Conservation (phyloP, 1,140 invertebrate species). For the Musca vetustissima region DNA sequence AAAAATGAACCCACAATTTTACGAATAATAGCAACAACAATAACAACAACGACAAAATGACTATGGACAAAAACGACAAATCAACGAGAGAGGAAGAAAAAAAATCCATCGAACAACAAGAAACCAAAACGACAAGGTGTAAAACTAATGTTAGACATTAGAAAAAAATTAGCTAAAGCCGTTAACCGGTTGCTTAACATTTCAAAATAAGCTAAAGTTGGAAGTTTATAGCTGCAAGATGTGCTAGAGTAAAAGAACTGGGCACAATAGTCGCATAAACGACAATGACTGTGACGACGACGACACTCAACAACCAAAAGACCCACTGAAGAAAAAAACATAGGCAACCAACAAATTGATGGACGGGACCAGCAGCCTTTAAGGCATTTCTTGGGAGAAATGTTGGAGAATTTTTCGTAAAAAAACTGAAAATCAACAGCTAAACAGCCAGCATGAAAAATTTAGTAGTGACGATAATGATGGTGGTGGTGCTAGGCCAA, state of each 20-base stretch:
- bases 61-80: too few relatives aligned
- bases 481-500: too few relatives aligned
- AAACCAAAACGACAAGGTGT: conserved; percentile 14
- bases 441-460: too few relatives aligned
- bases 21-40: neutral
- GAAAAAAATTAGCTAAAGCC: conserved; percentile 19
- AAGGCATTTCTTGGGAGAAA: conserved; percentile 8
- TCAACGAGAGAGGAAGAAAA: neutral
- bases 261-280: neutral
- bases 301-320: neutral
- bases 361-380: conserved; percentile 18
- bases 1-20: conserved; percentile 19
- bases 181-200: conserved; percentile 20
- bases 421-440: too few relatives aligned
- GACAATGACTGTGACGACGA: neutral
- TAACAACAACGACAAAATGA: too few relatives aligned
- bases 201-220: neutral
- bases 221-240: too few relatives aligned
- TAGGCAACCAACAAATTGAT: conserved; percentile 19
- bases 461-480: too few relatives aligned
- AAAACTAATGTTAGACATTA: conserved; percentile 24
- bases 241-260: too few relatives aligned
- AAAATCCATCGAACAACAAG: neutral
- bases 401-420: too few relatives aligned
- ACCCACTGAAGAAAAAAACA: neutral